phyloP scores from a whole-genome alignment of 1,140 invertebrate species.

The Pseudomyrmex concolor region DNA sequence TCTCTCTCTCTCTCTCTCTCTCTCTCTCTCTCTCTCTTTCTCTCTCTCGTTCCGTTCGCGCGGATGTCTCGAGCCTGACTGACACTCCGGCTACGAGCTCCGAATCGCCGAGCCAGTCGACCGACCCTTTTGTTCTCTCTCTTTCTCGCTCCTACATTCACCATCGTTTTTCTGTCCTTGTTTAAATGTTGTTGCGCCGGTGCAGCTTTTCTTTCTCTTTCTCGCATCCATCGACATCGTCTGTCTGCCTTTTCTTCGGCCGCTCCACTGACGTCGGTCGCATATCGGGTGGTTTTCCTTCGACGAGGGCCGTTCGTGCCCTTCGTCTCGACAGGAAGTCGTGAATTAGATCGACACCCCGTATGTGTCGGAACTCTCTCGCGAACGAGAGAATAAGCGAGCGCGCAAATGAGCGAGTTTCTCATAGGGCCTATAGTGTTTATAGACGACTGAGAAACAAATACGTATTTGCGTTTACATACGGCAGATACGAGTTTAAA shows the following conservation, averaged over 20 bases:
- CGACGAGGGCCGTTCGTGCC: background rate
- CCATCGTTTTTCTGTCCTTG: background rate
- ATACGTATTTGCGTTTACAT: background rate
- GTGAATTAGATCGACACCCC: conserved; percentile 31
- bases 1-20: background rate
- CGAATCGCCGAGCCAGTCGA: conserved; percentile 45
- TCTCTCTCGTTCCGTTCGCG: conserved; percentile 71
- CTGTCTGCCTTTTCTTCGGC: background rate
- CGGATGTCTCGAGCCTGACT: conserved; percentile 81
- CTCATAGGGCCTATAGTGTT: background rate
- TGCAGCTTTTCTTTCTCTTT: background rate
- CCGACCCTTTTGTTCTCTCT: conserved; percentile 57
- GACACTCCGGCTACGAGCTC: conserved; percentile 69
- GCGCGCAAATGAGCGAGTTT: background rate
- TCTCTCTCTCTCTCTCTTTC: background rate
- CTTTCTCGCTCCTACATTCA: conserved; percentile 10
- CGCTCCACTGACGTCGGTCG: conserved; percentile 7
- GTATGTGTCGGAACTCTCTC: conserved; percentile 28
- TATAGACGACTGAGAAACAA: background rate
- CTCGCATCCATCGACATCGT: conserved; percentile 3
- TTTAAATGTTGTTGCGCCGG: background rate
- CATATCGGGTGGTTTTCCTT: conserved; percentile 46
- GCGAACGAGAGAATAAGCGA: background rate
- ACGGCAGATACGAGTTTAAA: too few species aligned
- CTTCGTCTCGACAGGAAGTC: conserved; percentile 21